Evolutionary conservation across 2,888 invertebrate genomes (phyloP).

Genomic region (Luperina nickerlii): DNA sequence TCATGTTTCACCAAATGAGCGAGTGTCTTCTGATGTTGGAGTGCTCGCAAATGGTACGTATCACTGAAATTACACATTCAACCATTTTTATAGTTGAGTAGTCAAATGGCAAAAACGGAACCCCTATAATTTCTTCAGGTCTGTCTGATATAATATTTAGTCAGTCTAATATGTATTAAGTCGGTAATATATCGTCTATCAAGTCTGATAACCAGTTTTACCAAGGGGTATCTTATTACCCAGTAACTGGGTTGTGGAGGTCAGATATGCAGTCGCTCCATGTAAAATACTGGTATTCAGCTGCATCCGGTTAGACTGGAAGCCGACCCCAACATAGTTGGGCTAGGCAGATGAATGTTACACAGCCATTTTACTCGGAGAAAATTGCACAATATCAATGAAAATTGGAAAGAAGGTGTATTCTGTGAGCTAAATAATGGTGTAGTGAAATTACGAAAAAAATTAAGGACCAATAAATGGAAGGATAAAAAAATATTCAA

Average conservation of each 20-base stretch:
- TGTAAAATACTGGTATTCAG: too few species aligned
- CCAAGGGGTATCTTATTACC: too few species aligned
- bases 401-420: neutral
- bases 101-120: neutral
- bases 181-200: neutral
- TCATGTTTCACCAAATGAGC: constrained; percentile 53
- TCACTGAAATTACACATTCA: neutral
- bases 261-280: too few species aligned
- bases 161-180: too few species aligned
- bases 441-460: neutral
- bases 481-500: neutral
- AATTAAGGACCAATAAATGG: neutral
- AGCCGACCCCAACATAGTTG: too few species aligned
- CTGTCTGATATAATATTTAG: neutral
- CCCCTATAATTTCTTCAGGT: neutral
- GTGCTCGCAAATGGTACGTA: constrained; percentile 56
- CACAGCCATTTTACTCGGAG: neutral
- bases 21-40: constrained; percentile 61
- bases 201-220: neutral
- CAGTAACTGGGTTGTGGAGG: too few species aligned
- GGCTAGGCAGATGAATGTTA: neutral
- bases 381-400: neutral
- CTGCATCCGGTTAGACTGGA: too few species aligned
- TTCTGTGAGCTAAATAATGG: neutral
- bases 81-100: neutral